Conservation (phyloP, 2,888 invertebrate species). For the Chloromyia formosa region DNA sequence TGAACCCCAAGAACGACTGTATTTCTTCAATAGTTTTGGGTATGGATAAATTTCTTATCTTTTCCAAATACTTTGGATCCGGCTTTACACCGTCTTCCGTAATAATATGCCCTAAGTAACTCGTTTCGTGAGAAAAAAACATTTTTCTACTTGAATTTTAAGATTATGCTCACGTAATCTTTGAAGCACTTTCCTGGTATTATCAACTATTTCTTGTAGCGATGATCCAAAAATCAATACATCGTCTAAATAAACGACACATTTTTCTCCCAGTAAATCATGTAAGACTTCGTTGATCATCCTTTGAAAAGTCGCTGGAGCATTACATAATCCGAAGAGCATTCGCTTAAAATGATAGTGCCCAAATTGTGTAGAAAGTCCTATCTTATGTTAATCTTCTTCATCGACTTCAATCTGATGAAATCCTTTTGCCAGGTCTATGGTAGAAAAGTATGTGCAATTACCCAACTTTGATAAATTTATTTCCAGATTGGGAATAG, state of each 20-base stretch:
- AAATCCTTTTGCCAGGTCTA: background rate
- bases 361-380: background rate
- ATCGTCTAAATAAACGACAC: too few species aligned
- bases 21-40: background rate
- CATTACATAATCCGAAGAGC: background rate
- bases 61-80: background rate
- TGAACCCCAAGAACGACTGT: background rate
- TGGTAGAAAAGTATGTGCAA: background rate
- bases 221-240: too few species aligned
- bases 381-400: background rate
- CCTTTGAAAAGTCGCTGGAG: too few species aligned
- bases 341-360: conserved; percentile 2
- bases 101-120: conserved; percentile 3
- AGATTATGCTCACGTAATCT: conserved; percentile 1
- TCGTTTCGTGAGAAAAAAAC: conserved; percentile 4
- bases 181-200: background rate
- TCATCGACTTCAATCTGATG: conserved; percentile 14
- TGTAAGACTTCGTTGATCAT: too few species aligned
- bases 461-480: background rate
- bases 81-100: conserved; percentile 1
- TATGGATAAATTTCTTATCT: background rate
- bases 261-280: background rate
- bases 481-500: background rate
- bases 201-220: background rate
- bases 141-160: conserved; percentile 1